Conservation (phyloP, 2,797 vertebrate genomes). For the Onychomys leucogaster region DNA sequence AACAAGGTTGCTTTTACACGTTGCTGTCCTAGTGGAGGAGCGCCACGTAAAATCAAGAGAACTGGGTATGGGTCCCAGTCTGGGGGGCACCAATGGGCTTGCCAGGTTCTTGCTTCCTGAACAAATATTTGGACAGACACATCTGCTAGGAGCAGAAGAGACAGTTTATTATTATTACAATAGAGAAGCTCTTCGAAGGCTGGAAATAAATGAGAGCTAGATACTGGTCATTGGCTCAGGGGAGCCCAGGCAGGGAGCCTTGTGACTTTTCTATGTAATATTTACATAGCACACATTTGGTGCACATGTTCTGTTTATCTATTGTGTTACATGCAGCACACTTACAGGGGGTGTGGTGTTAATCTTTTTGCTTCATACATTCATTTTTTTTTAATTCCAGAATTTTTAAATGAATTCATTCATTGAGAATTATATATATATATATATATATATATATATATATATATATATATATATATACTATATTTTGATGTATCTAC, state of each 20-base stretch:
- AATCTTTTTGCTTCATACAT: neutral
- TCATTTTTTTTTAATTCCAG: neutral
- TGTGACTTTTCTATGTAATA: neutral
- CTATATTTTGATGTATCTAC: neutral
- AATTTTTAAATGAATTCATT: neutral
- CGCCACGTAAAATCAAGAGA: neutral
- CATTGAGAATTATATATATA: no score
- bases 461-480: no score
- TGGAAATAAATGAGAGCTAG: neutral
- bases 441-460: no score
- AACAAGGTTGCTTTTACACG: neutral
- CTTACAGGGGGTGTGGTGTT: neutral
- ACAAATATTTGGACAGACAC: neutral
- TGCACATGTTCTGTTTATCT: neutral
- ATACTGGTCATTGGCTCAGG: neutral
- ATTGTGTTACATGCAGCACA: neutral
- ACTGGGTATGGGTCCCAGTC: neutral
- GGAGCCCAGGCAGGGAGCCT: neutral
- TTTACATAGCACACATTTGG: neutral
- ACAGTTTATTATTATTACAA: neutral
- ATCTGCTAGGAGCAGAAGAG: neutral
- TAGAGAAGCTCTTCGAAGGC: neutral
- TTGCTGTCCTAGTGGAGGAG: neutral
- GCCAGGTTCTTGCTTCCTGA: neutral
- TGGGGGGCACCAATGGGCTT: neutral